phyloP scores from a whole-genome alignment of 2,888 invertebrate genomes.

The Agonopterix heracliana region DNA sequence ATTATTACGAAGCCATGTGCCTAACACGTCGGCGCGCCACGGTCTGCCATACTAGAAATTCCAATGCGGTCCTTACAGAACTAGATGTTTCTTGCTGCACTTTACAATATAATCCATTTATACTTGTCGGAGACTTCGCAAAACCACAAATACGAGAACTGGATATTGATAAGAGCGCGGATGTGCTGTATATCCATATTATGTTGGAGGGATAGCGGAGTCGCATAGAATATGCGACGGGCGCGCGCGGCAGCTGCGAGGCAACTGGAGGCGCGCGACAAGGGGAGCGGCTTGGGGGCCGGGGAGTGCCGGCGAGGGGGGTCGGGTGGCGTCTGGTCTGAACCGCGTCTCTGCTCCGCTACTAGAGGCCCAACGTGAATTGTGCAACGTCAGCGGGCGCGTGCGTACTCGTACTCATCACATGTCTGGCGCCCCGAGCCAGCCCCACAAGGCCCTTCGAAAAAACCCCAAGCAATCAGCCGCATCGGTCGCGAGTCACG shows the following conservation, averaged over 20 bases:
- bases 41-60: constrained; percentile 66
- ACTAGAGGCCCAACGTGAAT: constrained; percentile 38
- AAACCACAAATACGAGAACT: constrained; percentile 71
- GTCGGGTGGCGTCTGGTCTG: constrained; percentile 55
- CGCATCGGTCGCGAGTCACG: constrained; percentile 27
- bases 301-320: constrained; percentile 20
- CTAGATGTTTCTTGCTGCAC: constrained; percentile 49
- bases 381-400: constrained; percentile 67
- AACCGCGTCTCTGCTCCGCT: constrained; percentile 47
- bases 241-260: constrained; percentile 71
- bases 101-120: constrained; percentile 76
- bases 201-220: constrained; percentile 52
- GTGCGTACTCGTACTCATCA: constrained; percentile 46
- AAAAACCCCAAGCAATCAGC: constrained; percentile 33
- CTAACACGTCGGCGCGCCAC: constrained; percentile 68
- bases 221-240: constrained; percentile 69
- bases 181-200: constrained; percentile 74
- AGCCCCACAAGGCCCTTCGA: constrained; percentile 15
- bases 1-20: constrained; percentile 70
- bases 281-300: constrained; percentile 22
- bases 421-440: constrained; percentile 25
- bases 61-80: constrained; percentile 70
- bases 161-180: constrained; percentile 66
- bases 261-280: constrained; percentile 49
- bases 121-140: constrained; percentile 69